A percentile compares a stretch with the other conserved stretches of the same genome.
Evolutionary conservation across 2,797 vertebrate species (phyloP).

Genomic region (Syngnathus acus): DNA sequence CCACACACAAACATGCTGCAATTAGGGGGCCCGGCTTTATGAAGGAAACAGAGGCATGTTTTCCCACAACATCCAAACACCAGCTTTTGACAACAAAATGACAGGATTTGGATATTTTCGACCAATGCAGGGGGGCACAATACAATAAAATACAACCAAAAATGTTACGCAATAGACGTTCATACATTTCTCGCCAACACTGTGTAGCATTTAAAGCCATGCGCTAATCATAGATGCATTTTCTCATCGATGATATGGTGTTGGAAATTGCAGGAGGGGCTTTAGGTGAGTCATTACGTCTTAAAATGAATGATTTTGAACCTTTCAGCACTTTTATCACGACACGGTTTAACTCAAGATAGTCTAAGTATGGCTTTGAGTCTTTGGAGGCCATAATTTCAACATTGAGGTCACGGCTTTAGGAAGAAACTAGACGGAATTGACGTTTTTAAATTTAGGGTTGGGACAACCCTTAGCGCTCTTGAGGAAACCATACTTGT

Average conservation of each 20-base stretch:
- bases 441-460: conserved; percentile 1
- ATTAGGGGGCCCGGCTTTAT: conserved; percentile 38
- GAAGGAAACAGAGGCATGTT: conserved; percentile 20
- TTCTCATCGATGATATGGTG: neutral
- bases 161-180: neutral
- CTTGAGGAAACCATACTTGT: conserved; percentile 1
- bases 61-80: conserved; percentile 23
- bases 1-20: conserved; percentile 36
- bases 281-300: neutral
- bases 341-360: neutral
- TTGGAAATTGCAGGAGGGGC: neutral
- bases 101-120: conserved; percentile 22
- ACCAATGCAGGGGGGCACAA: neutral
- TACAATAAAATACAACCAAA: conserved; percentile 3
- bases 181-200: neutral
- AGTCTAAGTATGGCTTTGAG: neutral
- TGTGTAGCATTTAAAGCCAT: neutral
- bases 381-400: neutral
- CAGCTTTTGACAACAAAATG: conserved; percentile 19
- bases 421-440: conserved; percentile 1
- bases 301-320: neutral
- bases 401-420: neutral
- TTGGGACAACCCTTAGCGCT: neutral
- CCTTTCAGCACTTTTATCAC: neutral
- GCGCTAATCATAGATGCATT: neutral